Evolutionary conservation across 2,797 vertebrate genomes (phyloP).

Genomic region (Avahi laniger): DNA sequence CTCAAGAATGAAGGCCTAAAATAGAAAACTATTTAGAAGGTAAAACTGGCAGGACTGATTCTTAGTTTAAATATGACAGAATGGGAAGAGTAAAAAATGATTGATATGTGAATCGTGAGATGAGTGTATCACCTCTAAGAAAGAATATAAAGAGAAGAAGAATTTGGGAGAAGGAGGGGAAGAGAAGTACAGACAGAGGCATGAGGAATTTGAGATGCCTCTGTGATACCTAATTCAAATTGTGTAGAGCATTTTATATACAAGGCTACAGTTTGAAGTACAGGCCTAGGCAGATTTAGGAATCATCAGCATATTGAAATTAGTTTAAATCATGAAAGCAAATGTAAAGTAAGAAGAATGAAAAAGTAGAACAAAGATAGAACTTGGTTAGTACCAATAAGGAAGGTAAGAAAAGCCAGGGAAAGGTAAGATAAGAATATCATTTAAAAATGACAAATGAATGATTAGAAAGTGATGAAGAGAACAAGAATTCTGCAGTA

Average conservation of each 20-base stretch:
- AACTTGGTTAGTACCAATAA: background rate
- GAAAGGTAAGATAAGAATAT: background rate
- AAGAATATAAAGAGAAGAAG: background rate
- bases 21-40: background rate
- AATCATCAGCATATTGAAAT: background rate
- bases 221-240: background rate
- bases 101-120: background rate
- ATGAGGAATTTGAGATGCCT: background rate
- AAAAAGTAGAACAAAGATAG: background rate
- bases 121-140: background rate
- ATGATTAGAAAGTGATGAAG: background rate
- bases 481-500: background rate
- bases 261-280: background rate
- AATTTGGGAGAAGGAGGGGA: background rate
- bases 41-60: background rate
- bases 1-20: background rate
- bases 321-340: background rate
- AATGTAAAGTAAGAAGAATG: background rate
- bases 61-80: conserved; percentile 6
- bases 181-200: background rate
- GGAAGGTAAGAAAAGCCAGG: background rate
- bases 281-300: background rate
- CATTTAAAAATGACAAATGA: background rate
- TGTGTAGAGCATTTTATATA: background rate
- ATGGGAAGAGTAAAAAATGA: background rate